These are phyloP conservation scores for Tympanuchus pallidicinctus DNA, from an alignment of 2,113 vertebrate genomes.

Conservation along the genomic window DNA sequence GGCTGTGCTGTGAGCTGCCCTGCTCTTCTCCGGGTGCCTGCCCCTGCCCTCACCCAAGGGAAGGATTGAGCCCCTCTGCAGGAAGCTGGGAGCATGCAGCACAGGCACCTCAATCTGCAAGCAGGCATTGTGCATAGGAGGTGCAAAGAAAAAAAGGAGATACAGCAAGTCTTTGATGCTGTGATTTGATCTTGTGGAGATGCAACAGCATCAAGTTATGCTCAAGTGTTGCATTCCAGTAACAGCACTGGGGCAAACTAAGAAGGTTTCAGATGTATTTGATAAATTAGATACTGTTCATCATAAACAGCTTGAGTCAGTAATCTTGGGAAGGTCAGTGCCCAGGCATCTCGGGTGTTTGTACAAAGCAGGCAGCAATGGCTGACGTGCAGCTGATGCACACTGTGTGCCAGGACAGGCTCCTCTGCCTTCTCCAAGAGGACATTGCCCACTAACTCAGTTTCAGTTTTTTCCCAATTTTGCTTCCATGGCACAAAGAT, in stretches of 20 bases:
- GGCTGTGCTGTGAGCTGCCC: not conserved
- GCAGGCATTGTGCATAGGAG: not conserved
- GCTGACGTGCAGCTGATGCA: not conserved
- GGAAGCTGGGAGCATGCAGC: not conserved
- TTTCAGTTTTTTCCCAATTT: not conserved
- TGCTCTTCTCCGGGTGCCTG: not conserved
- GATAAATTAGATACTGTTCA: not conserved
- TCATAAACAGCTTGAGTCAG: not conserved
- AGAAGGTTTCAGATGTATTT: not conserved
- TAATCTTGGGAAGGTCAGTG: not conserved
- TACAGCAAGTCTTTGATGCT: not conserved
- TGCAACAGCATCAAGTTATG: not conserved
- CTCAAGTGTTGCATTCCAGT: not conserved
- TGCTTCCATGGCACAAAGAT: not conserved
- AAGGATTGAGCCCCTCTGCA: not conserved
- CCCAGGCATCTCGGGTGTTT: not conserved
- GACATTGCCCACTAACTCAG: not conserved
- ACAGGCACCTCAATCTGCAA: not conserved
- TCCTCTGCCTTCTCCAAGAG: not conserved
- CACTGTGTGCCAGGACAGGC: not conserved
- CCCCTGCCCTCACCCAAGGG: rapidly evolving
- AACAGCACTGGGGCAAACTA: not conserved
- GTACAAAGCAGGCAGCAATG: not conserved
- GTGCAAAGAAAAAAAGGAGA: rapidly evolving
- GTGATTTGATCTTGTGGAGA: not conserved